Conservation (phyloP, 2,888 invertebrate species). For the Diarsia dahlii region DNA sequence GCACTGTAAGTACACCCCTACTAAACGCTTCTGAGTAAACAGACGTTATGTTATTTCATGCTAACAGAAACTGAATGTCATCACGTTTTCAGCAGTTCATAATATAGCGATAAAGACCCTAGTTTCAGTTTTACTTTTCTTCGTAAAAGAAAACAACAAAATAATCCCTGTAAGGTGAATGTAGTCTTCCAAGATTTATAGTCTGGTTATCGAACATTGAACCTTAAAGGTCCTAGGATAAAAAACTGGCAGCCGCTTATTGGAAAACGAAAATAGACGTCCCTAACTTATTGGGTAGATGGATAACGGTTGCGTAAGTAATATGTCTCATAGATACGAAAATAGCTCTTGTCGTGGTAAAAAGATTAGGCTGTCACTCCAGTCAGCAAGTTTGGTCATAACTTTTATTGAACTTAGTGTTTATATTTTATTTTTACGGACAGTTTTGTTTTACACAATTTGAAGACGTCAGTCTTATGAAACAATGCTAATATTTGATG, state of each 20-base stretch:
- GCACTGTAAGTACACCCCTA: neutral
- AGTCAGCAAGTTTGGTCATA: slow-evolving; percentile 15
- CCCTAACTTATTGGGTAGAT: slow-evolving; percentile 47
- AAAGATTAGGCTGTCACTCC: slow-evolving; percentile 24
- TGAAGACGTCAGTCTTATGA: neutral
- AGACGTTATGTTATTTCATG: neutral
- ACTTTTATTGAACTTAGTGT: neutral
- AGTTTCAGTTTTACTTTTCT: slow-evolving; percentile 1
- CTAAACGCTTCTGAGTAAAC: neutral
- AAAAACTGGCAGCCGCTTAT: slow-evolving; percentile 53
- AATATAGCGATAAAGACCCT: neutral
- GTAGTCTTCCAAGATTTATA: slow-evolving; percentile 54
- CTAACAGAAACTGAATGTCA: neutral
- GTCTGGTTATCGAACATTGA: slow-evolving; percentile 46
- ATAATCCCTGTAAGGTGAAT: slow-evolving; percentile 33
- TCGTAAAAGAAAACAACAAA: slow-evolving; percentile 23
- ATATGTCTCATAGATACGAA: slow-evolving; percentile 29
- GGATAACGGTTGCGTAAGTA: slow-evolving; percentile 32
- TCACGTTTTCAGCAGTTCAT: neutral
- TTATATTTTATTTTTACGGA: neutral
- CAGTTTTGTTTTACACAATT: neutral
- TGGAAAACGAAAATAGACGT: slow-evolving; percentile 59
- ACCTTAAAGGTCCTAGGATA: slow-evolving; percentile 38
- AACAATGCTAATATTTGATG: neutral
- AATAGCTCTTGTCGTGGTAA: slow-evolving; percentile 9